These are phyloP conservation scores for Hypsibius dujardini DNA, from an alignment of 1,140 invertebrate genomes.

Conservation along the genomic window DNA sequence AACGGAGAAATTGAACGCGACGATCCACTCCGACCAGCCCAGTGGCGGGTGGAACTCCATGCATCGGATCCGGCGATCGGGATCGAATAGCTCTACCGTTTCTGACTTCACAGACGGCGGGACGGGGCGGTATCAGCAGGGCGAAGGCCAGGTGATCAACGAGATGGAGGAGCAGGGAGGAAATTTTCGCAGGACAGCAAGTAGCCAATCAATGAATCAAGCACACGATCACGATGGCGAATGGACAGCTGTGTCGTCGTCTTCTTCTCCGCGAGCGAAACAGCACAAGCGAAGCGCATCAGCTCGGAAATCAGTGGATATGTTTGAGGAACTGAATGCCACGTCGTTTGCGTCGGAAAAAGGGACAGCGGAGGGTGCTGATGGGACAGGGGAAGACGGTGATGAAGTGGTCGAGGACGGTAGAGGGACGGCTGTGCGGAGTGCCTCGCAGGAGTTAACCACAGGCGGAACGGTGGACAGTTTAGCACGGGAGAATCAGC, in stretches of 20 bases:
- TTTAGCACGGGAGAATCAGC: slow-evolving; percentile 30
- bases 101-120: slow-evolving; percentile 11
- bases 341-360: too few relatives aligned
- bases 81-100: slow-evolving; percentile 36
- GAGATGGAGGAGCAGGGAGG: neutral
- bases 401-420: too few relatives aligned
- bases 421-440: neutral
- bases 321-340: too few relatives aligned
- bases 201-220: neutral
- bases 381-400: too few relatives aligned
- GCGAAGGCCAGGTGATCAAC: slow-evolving; percentile 15
- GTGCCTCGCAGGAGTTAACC: neutral
- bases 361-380: too few relatives aligned
- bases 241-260: too few relatives aligned
- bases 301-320: too few relatives aligned
- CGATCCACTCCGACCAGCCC: slow-evolving; percentile 15
- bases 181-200: neutral
- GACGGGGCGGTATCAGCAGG: slow-evolving; percentile 15
- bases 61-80: slow-evolving; percentile 35
- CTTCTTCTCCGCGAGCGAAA: too few relatives aligned
- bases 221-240: neutral
- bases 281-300: too few relatives aligned
- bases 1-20: slow-evolving; percentile 21
- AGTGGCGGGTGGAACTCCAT: slow-evolving; percentile 17
- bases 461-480: neutral